Evolutionary conservation across 2,113 vertebrate species (phyloP).

Genomic region (Symphodus melops): DNA sequence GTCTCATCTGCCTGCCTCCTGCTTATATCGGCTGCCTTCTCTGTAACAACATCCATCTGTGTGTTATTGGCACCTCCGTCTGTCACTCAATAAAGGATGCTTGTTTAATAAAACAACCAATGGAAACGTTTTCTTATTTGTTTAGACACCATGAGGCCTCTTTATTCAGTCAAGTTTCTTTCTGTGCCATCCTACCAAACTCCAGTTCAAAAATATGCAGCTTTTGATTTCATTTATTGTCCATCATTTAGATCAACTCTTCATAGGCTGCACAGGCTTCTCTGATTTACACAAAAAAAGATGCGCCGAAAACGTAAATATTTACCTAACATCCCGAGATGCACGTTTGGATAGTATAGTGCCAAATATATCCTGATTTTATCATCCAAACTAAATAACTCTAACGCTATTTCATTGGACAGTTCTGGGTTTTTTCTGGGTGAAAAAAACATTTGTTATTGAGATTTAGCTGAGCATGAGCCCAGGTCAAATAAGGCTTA

Average conservation of each 20-base stretch:
- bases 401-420: no score
- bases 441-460: no score
- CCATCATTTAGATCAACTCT: background rate
- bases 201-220: no score
- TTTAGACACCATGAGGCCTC: background rate
- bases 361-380: background rate
- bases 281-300: no score
- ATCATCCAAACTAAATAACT: no score
- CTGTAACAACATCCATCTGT: conserved; percentile 50
- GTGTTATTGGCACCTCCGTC: conserved; percentile 55
- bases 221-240: background rate
- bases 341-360: background rate
- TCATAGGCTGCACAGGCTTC: no score
- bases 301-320: no score
- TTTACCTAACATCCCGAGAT: background rate
- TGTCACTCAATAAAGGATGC: conserved; percentile 70
- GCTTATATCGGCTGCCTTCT: conserved; percentile 34
- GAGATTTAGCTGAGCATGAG: no score
- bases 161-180: conserved; percentile 1
- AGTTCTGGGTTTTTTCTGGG: no score
- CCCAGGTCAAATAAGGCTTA: no score
- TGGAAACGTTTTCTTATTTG: conserved; percentile 51
- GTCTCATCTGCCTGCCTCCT: conserved; percentile 44
- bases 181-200: no score
- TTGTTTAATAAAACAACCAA: conserved; percentile 79